phyloP scores from a whole-genome alignment of 2,888 invertebrate species.

The Xanthia icteritia region DNA sequence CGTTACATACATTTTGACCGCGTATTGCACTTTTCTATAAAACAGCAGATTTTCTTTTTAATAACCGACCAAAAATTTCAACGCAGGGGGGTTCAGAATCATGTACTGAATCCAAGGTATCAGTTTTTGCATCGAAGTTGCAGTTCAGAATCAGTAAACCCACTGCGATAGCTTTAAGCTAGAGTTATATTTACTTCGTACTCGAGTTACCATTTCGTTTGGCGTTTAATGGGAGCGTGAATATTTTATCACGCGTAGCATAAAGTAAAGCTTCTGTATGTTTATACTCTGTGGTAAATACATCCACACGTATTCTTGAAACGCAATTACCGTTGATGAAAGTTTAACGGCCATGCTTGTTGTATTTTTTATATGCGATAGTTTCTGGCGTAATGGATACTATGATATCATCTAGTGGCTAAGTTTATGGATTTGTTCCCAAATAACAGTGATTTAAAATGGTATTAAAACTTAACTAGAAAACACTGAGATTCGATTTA shows the following conservation, averaged over 20 bases:
- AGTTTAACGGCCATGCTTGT: conserved; percentile 68
- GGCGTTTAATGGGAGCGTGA: background rate
- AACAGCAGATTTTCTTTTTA: no score
- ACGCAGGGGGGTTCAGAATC: no score
- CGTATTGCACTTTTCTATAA: no score
- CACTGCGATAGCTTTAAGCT: background rate
- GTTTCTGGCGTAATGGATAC: conserved; percentile 38
- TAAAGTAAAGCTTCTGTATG: conserved; percentile 42
- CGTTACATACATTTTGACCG: no score
- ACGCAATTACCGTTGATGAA: conserved; percentile 72
- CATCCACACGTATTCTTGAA: conserved; percentile 53
- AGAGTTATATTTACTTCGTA: background rate
- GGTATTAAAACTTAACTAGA: conserved; percentile 1
- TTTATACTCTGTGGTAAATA: conserved; percentile 21
- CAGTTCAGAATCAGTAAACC: background rate
- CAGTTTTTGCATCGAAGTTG: background rate
- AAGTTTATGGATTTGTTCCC: conserved; percentile 25
- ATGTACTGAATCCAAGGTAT: no score
- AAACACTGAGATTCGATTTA: background rate
- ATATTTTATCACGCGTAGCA: conserved; percentile 2
- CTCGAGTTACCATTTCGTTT: background rate
- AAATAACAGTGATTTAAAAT: conserved; percentile 25
- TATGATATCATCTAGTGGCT: conserved; percentile 10
- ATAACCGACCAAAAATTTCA: no score
- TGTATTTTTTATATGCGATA: conserved; percentile 48